Evolutionary conservation across 2,888 invertebrate species (phyloP), one percentile per base, ranked within the genome.

Genomic region (Anticlea derivata): DNA sequence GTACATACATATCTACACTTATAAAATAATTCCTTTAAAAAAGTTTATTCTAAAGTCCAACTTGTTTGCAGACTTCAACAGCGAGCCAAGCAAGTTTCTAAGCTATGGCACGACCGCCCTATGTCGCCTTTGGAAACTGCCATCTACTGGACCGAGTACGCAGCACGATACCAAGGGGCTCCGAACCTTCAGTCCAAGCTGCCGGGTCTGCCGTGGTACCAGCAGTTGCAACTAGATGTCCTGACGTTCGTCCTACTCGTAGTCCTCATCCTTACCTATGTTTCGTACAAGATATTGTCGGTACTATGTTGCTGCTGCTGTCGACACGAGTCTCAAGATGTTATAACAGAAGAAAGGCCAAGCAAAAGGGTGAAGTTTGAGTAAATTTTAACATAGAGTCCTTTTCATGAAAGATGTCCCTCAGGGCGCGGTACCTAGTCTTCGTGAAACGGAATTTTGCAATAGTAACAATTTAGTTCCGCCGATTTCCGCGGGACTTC

Each of bases 111-210:
- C 50, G 88, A 92, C 57, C 89, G 93, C 0, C 83, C 91, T 24
- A 83, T 86, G 63, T 81, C 91, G 2, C 90, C 93, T 0, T 56
- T 92, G 37, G 89, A 92, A 50, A 88, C 82, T 17, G 92, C 93
- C 48, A 79, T 92, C 66, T 93, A 93, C 76, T 92, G 92, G 88
- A 88, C 91, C 7, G 93, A 93, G 60, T 92, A 92, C 65, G 88
- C 92, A 55, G 80, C 92, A 20, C 70, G 89, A 13, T 84, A 90
- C 50, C 75, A 74, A 12, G 90, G 90, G 1, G 80, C 87, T 7
- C 86, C 86, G 0, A 82, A 89, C 60, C 72, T 91, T 1, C 73
- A 73, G 58, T 75, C 88, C 47, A 63, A 75, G 29, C 81, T 86
- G 64, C 76, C 82, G 0, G 72, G 66, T 24, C 58, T 78, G 11